Base-by-base conservation (phyloP, 2,888 invertebrate species). In the Melanchra persicariae region DNA sequence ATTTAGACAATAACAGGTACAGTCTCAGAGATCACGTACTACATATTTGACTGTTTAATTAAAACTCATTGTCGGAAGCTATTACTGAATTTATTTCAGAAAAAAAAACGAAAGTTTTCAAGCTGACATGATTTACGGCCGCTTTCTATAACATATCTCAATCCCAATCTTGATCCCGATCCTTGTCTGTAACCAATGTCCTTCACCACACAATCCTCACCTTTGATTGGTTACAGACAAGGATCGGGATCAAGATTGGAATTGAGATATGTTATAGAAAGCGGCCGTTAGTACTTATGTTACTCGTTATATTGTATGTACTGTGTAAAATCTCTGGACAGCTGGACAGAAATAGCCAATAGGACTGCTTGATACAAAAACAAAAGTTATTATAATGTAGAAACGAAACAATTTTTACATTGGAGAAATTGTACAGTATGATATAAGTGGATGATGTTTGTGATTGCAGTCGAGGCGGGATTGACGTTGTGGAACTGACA, bases 241-340 rank as follows among this genome's bases (percentile, higher is more conserved):
- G n/a, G n/a, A n/a, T n/a, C n/a, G n/a, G n/a, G n/a, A n/a, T n/a
- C n/a, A n/a, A n/a, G n/a, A n/a, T n/a, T n/a, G n/a, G n/a, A n/a
- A n/a, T n/a, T n/a, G n/a, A n/a, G n/a, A n/a, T n/a, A n/a, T n/a
- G n/a, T n/a, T n/a, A n/a, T n/a, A n/a, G n/a, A n/a, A n/a, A n/a
- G n/a, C n/a, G n/a, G n/a, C n/a, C n/a, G n/a, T n/a, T 77, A 71
- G 54, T 77, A 77, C 75, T 77, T 71, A 77, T 70, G 64, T 71
- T 64, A 43, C 77, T 75, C 63, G 34, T 52, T 30, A 77, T 75
- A 64, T 77, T 70, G 58, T 70, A 54, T 70, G 58, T 70, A 54
- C 57, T 58, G 52, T 77, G 4, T 43, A 45, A 22, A 49, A 49
- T 49, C n/a, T 49, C 12, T 17, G 0, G 4, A 40, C 15, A 63